Conservation (phyloP, 2,113 vertebrate genomes). For the Isichthys henryi region DNA sequence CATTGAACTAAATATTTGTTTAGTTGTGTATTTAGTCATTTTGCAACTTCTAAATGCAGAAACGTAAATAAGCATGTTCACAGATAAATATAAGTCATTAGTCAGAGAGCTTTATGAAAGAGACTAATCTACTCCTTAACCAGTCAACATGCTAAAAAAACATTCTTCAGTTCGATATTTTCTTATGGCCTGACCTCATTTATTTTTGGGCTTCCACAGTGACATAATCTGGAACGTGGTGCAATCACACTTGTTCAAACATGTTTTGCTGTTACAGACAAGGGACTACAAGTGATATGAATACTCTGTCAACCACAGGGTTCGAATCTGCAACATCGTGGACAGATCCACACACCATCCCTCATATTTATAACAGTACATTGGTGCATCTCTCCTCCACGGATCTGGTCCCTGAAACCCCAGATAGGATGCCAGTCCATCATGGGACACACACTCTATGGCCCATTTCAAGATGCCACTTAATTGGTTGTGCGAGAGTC, state of each 20-base stretch:
- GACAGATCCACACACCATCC: not conserved
- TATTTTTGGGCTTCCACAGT: not conserved
- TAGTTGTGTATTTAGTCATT: not conserved
- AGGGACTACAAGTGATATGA: not conserved
- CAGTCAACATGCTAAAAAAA: not conserved
- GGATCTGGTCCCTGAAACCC: not conserved
- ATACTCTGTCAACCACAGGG: not conserved
- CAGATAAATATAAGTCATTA: not conserved
- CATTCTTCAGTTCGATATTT: not conserved
- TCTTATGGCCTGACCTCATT: not conserved
- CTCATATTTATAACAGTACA: not conserved
- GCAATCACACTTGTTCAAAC: not conserved
- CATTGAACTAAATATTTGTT: not conserved
- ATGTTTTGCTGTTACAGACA: not conserved
- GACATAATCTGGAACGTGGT: not conserved
- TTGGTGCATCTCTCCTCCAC: not conserved
- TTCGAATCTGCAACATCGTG: not conserved
- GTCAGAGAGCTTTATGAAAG: not conserved
- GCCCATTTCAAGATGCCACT: not conserved
- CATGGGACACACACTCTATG: not conserved
- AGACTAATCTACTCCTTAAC: not conserved
- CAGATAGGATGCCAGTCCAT: not conserved
- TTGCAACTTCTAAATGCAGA: not conserved
- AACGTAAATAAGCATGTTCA: not conserved
- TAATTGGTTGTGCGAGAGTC: not conserved